phyloP scores from a whole-genome alignment of 2,113 vertebrate genomes.

The Sinocyclocheilus rhinocerous region DNA sequence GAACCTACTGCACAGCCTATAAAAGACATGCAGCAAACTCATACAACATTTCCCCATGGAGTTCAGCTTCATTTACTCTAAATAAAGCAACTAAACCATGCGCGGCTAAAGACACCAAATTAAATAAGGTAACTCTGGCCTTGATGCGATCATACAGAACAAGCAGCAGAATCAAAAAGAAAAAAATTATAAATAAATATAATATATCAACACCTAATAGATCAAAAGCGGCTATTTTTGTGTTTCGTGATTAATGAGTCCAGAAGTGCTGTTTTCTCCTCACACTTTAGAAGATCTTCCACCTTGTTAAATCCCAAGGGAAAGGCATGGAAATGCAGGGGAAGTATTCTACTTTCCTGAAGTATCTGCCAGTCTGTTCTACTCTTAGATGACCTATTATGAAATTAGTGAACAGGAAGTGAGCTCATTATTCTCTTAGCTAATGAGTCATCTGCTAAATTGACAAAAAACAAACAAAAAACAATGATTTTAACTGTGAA shows the following conservation, averaged over 20 bases:
- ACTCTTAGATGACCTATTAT: slow-evolving; percentile 23
- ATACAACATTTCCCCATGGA: neutral
- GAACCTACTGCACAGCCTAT: neutral
- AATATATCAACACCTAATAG: slow-evolving; percentile 37
- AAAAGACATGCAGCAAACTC: neutral
- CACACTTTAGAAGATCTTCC: slow-evolving; percentile 4
- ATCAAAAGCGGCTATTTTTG: slow-evolving; percentile 49
- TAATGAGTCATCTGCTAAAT: neutral
- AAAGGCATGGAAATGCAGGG: neutral
- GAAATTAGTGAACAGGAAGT: neutral
- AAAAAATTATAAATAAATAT: neutral
- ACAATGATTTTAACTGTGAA: neutral
- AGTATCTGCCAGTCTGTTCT: neutral
- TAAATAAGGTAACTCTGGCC: slow-evolving; percentile 6
- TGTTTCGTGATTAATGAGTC: slow-evolving; percentile 50
- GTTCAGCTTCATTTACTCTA: slow-evolving; percentile 16
- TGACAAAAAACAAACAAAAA: too few species aligned
- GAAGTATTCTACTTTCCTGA: slow-evolving; percentile 31
- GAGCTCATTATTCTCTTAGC: neutral
- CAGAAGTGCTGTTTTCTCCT: neutral
- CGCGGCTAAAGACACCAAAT: slow-evolving; percentile 3
- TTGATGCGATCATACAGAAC: slow-evolving; percentile 34
- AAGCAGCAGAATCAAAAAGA: slow-evolving; percentile 6
- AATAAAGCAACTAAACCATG: neutral
- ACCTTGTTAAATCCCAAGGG: slow-evolving; percentile 28